Conservation (phyloP, 2,888 invertebrate species). For the Oeneis ivallda region DNA sequence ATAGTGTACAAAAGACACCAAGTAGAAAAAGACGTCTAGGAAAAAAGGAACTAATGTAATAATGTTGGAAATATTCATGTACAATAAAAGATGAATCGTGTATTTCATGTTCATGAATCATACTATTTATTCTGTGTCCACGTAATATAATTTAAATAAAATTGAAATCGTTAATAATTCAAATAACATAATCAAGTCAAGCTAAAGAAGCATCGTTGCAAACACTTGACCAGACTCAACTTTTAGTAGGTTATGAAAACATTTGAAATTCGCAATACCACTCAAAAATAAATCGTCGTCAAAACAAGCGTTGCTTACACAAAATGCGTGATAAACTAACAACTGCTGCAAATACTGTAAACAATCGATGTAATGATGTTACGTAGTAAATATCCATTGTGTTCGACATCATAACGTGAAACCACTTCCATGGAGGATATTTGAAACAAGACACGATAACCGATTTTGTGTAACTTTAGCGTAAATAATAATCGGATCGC, state of each 20-base stretch:
- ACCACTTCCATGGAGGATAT: conserved; percentile 7
- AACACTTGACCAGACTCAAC: conserved; percentile 3
- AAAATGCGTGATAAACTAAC: conserved; percentile 38
- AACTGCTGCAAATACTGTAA: conserved; percentile 45
- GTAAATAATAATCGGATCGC: conserved; percentile 4
- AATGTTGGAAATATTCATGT: background rate
- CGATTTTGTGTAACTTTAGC: conserved; percentile 8
- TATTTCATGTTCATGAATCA: background rate
- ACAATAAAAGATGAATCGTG: background rate
- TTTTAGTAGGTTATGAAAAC: background rate
- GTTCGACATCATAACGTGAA: conserved; percentile 20
- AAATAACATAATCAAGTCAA: conserved; percentile 1
- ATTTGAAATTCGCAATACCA: no score
- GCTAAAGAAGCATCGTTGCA: background rate
- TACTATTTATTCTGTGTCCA: background rate
- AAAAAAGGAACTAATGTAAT: background rate
- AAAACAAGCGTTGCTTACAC: conserved; percentile 40
- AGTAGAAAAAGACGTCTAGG: background rate
- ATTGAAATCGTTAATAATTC: background rate
- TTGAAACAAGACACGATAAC: conserved; percentile 17
- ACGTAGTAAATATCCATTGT: conserved; percentile 35
- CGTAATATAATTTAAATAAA: no score
- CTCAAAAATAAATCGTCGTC: conserved; percentile 6
- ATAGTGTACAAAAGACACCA: background rate
- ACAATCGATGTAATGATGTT: conserved; percentile 39